Base-by-base conservation (phyloP, 2,113 vertebrate genomes). In the Phainopepla nitens region DNA sequence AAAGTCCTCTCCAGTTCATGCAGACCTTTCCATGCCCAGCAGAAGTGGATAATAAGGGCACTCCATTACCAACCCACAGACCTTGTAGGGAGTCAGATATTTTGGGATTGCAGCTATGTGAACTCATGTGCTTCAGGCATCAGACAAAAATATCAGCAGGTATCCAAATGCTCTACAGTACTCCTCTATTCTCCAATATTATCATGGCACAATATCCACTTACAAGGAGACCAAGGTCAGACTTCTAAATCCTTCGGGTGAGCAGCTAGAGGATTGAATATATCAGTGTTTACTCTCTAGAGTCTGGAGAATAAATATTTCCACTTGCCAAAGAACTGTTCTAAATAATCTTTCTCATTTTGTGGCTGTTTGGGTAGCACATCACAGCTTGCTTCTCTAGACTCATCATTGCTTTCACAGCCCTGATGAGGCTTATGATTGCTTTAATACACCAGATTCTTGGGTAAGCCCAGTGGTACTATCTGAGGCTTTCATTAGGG, bases 331-430 rank as follows among this genome's bases (percentile, higher is more conserved):
- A 90, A 83, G 19, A 62, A 39, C 44, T 75, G 19, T 47, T 90
- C 60, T 90, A 93, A 91, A 96, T 90, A 44, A 82, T 96, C 70
- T 70, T 79, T 85, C 61, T 81, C 50, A 36, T 92, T 83, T 90
- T 90, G 86, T 54, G 44, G 49, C 41, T 87, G 68, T 65, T 94
- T 75, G 83, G 82, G 75, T 88, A 75, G 69, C 51, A 78, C 80
- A 89, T 89, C 90, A 92, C 94, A 96, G 92, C 88, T 96, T 90
- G 90, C 28, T 87, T 81, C 71, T 91, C 70, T 44, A 81, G 85
- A 70, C 60, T 97, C 82, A 78, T 94, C 90, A 93, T 56, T 89
- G 44, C 64, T 94, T 94, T 90, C 69, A 80, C 27, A 90, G 70
- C 42, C 50, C 73, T 92, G 90, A 93, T 90, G 82, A 95, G 69